Evolutionary conservation across 2,888 invertebrate species (phyloP).

Genomic region (Ochropleura plecta): DNA sequence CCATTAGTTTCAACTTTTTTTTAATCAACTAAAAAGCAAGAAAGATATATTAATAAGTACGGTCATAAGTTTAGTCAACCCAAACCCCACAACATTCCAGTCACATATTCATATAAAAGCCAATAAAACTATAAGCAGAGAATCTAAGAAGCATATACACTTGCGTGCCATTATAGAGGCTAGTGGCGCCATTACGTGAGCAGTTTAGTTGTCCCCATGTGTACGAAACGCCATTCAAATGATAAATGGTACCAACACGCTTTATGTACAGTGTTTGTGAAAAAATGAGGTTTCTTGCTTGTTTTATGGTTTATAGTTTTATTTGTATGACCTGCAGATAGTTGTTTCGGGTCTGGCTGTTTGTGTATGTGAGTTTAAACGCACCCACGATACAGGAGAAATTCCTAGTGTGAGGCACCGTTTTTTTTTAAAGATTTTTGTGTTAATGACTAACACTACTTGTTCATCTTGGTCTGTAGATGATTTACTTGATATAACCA

Average conservation of each 20-base stretch:
- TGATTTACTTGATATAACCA: neutral
- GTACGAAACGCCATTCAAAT: slow-evolving; percentile 72
- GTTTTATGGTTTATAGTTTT: neutral
- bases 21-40: neutral
- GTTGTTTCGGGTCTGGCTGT: too few species aligned
- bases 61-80: neutral
- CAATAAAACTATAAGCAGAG: slow-evolving; percentile 64
- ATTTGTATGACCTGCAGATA: too few species aligned
- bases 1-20: too few species aligned
- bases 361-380: too few species aligned
- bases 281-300: slow-evolving; percentile 17
- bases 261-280: slow-evolving; percentile 31
- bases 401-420: too few species aligned
- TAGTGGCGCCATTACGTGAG: slow-evolving; percentile 74
- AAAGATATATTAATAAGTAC: neutral
- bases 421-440: too few species aligned
- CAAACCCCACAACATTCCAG: slow-evolving; percentile 8
- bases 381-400: too few species aligned
- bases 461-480: neutral
- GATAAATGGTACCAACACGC: slow-evolving; percentile 68
- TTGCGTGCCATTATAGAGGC: slow-evolving; percentile 74
- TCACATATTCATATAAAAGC: slow-evolving; percentile 56
- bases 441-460: neutral
- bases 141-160: slow-evolving; percentile 67
- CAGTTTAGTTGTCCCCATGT: slow-evolving; percentile 78